Conservation (phyloP, 2,888 invertebrate genomes). For the Euplexia lucipara region DNA sequence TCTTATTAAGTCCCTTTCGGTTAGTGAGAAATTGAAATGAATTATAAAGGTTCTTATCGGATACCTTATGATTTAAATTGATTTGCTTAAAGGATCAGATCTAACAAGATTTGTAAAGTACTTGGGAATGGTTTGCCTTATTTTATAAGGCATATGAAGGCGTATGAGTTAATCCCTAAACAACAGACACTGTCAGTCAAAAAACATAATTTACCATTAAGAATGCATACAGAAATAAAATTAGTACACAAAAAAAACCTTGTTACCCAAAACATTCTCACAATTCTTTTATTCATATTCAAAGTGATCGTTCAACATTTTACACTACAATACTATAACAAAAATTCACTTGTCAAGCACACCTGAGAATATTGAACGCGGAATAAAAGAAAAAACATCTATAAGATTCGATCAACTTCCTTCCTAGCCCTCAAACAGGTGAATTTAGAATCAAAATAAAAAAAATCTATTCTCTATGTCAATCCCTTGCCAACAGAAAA, state of each 20-base stretch:
- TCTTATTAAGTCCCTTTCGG: constrained; percentile 1
- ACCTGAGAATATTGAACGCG: constrained; percentile 63
- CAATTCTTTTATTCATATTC: constrained; percentile 7
- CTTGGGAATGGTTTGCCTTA: too few relatives aligned
- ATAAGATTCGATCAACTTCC: constrained; percentile 78
- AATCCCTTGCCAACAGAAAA: constrained; percentile 80
- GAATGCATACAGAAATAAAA: not conserved
- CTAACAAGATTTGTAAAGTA: not conserved
- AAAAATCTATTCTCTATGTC: constrained; percentile 79
- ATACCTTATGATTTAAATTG: not conserved
- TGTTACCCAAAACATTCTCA: constrained; percentile 32
- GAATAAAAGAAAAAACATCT: constrained; percentile 64
- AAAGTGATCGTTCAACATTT: constrained; percentile 27
- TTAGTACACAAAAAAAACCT: constrained; percentile 21
- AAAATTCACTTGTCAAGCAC: constrained; percentile 63
- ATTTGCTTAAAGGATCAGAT: not conserved
- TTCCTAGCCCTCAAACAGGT: constrained; percentile 86
- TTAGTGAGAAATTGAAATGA: not conserved
- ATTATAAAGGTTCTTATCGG: not conserved
- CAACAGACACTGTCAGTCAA: constrained; percentile 32
- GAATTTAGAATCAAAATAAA: constrained; percentile 73
- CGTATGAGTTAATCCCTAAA: not conserved
- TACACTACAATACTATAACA: constrained; percentile 38
- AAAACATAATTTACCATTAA: constrained; percentile 6
- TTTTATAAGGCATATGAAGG: too few relatives aligned